Evolutionary conservation across 2,888 invertebrate genomes (phyloP).

Genomic region (Hydroisotoma schaefferi): DNA sequence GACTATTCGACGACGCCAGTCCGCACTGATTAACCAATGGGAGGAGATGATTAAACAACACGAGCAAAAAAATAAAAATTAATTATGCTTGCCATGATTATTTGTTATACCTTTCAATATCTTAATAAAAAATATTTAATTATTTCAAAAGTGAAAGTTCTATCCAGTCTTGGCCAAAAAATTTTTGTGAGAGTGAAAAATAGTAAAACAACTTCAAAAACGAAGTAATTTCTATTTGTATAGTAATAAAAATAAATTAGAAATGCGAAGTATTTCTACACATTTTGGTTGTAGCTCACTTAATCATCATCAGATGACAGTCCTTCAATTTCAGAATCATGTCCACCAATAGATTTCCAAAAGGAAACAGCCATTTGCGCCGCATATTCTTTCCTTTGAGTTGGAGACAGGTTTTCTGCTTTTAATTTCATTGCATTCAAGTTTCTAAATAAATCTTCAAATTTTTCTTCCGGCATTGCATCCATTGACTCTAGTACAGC

Average conservation of each 20-base stretch:
- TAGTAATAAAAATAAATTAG: background rate
- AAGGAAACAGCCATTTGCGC: conserved; percentile 70
- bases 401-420: conserved; percentile 61
- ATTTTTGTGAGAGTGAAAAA: too few species aligned
- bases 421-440: conserved; percentile 66
- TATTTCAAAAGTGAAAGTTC: too few species aligned
- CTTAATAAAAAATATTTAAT: background rate
- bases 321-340: conserved; percentile 62
- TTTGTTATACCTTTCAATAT: background rate
- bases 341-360: conserved; percentile 71
- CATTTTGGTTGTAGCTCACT: background rate
- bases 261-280: background rate
- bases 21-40: conserved; percentile 41
- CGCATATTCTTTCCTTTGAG: conserved; percentile 65
- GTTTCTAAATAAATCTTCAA: conserved; percentile 59
- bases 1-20: conserved; percentile 36
- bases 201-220: too few species aligned
- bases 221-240: background rate
- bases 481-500: conserved; percentile 43
- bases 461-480: conserved; percentile 44
- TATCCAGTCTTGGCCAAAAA: too few species aligned
- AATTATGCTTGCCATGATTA: conserved; percentile 1
- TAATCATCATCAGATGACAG: conserved; percentile 48
- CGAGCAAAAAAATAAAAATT: conserved; percentile 34
- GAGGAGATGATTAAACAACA: conserved; percentile 42